These are phyloP conservation scores for Colistium nudipinnis DNA, from an alignment of 2,113 vertebrate species.

Conservation along the genomic window DNA sequence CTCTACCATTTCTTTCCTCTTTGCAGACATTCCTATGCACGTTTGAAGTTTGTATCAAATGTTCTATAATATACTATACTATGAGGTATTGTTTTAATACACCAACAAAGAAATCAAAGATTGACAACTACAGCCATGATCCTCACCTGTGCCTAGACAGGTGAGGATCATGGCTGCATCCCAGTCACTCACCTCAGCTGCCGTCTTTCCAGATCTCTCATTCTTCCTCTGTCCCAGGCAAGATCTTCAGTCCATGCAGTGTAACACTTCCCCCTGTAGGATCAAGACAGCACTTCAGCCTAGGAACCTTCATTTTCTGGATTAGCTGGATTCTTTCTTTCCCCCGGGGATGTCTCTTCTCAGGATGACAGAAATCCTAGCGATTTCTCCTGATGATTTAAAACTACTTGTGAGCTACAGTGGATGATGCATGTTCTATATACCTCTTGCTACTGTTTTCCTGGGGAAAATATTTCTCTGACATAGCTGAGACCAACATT, in stretches of 20 bases:
- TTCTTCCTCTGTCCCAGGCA: slow-evolving; percentile 10
- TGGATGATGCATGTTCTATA: not conserved
- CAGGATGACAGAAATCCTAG: not conserved
- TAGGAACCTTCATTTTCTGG: slow-evolving; percentile 9
- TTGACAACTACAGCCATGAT: too few species aligned
- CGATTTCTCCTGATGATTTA: not conserved
- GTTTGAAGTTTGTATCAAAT: too few species aligned
- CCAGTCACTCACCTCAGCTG: slow-evolving; percentile 74
- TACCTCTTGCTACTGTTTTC: too few species aligned
- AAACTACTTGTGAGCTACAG: not conserved
- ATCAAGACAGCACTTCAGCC: slow-evolving; percentile 31
- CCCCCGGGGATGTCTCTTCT: not conserved
- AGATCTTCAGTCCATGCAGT: slow-evolving; percentile 15
- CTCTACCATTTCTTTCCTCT: too few species aligned
- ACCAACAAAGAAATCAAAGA: too few species aligned
- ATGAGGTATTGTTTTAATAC: too few species aligned
- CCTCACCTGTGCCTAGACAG: too few species aligned
- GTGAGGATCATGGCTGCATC: slow-evolving; percentile 61
- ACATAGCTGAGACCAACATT: too few species aligned
- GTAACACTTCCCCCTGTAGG: slow-evolving; percentile 73
- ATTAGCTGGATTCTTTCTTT: too few species aligned
- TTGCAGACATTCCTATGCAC: too few species aligned
- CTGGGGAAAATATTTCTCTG: not conserved
- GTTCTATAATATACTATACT: too few species aligned
- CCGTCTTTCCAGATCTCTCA: slow-evolving; percentile 55